Evolutionary conservation across 2,797 vertebrate species (phyloP), one percentile per base, ranked within the genome.

Genomic region (Sebastes nivosus): DNA sequence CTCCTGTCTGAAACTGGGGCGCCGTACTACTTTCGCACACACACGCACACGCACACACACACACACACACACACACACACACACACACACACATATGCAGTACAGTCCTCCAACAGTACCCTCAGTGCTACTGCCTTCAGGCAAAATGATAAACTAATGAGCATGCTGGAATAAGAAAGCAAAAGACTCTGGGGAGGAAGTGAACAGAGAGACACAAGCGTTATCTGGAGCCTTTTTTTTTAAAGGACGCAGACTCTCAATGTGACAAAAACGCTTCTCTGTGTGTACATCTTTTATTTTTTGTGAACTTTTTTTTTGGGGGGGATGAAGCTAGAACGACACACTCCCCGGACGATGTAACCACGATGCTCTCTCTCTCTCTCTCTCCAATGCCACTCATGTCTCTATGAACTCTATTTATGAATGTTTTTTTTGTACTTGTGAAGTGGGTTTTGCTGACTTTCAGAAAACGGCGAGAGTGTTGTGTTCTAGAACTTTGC

Each of bases 321-420:
- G 36, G 61, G 83, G 89, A 87, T 61, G 58, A 91, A 79, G 77
- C 81, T 84, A 82, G 81, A 91, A 81, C 46, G 5, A 79, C 83
- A 72, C 66, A 64, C 74, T 88, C 75, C 61, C 58, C 30, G 75
- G 87, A 90, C 60, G 50, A 67, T 64, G 70, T 85, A 86, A 88
- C 82, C 79, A 64, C 69, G 36, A 77, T 66, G 63, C 82, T 85
- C 81, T 77, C 86, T 84, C 86, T 75, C 81, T 84, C 86, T 74
- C 86, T 77, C 86, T 84, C 86, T 83, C 86, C 82, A 60, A 93
- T 88, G 91, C 92, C 93, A 93, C 88, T 93, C 93, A 81, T 82
- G 83, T 89, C 89, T 89, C 84, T 87, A 91, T 88, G 67, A 93
- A 94, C 90, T 93, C 89, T 96, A 96, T 96, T 96, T 96, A 96